Evolutionary conservation across 2,888 invertebrate genomes (phyloP), one percentile per base, ranked within the genome.

Genomic region (Cactoblastis cactorum): DNA sequence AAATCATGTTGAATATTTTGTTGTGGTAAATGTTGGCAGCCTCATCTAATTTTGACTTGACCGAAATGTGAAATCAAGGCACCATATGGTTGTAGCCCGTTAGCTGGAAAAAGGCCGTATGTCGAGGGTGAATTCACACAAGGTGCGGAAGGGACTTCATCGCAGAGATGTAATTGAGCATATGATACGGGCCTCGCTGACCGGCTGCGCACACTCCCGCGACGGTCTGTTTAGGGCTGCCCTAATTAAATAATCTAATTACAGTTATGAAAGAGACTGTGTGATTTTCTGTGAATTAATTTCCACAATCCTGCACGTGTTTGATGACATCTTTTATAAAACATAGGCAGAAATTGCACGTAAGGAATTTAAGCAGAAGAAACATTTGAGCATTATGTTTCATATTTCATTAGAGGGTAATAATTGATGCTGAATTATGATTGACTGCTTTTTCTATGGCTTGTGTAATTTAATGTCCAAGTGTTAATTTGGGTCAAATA

Each of bases 101-200:
- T 3, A 28, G 28, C 28, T 4, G 28, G 9, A 12, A 33, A 11
- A 33, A 12, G 4, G 32, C 9, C 51, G 38, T 58, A 57, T 58
- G 54, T 54, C 58, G 41, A 38, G 46, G 51, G 53, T 54, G 55
- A 53, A 28, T 38, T 28, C 37, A 53, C 45, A 51, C 38, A 17
- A 22, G 22, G 9, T 11, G 14, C 22, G 14, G 34, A 33, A 14
- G 14, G 33, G 17, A n/a, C 37, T 48, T 47, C 19, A 18, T 37
- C n/a, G 33, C 34, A 62, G 77, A 28, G 28, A 43, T 76, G 82
- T 80, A 86, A 84, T 83, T 83, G 83, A 81, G 77, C 82, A 82
- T 83, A 70, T 80, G 77, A 83, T 83, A 74, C 74, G 71, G 67
- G 68, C 64, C 63, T 63, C 71, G 74, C 68, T 77, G 73, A 62